Conservation (phyloP, 2,888 invertebrate species). For the Dicyrtoma fusca region DNA sequence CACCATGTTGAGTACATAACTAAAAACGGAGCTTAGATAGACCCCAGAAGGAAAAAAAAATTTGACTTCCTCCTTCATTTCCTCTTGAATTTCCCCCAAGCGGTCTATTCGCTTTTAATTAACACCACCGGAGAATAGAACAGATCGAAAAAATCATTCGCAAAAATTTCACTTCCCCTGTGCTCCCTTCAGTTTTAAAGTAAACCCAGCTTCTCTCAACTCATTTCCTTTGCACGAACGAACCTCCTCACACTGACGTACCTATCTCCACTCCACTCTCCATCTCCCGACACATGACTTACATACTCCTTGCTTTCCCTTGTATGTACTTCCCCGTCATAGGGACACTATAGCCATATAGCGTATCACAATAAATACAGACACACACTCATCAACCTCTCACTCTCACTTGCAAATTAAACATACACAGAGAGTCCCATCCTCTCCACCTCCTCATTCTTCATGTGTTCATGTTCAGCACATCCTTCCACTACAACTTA, state of each 20-base stretch:
- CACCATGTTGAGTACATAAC: constrained; percentile 7
- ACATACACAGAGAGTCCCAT: no score
- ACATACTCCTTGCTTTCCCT: no score
- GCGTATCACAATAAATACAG: no score
- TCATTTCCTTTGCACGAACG: constrained; percentile 27
- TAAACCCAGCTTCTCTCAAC: constrained; percentile 20
- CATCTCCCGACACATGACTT: constrained; percentile 3
- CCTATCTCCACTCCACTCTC: constrained; percentile 11
- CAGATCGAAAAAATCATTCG: constrained; percentile 49
- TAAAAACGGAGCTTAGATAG: constrained; percentile 17
- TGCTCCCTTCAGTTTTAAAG: constrained; percentile 37
- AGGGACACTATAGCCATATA: no score
- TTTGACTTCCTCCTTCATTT: constrained; percentile 53
- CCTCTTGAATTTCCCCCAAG: constrained; percentile 52
- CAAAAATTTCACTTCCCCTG: constrained; percentile 40
- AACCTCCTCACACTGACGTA: background rate
- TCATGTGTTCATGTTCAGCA: no score
- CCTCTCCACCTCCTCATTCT: no score
- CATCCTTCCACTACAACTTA: background rate
- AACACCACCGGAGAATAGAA: constrained; percentile 46
- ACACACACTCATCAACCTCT: no score
- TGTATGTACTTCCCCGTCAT: background rate
- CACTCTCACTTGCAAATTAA: no score
- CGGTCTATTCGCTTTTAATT: constrained; percentile 54
- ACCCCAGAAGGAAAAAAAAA: constrained; percentile 35